Percentiles rank a stretch among this genome's conserved stretches.
These are phyloP conservation scores for Circaetus cinerascens DNA, from an alignment of 2,113 vertebrate species.

Conservation along the genomic window DNA sequence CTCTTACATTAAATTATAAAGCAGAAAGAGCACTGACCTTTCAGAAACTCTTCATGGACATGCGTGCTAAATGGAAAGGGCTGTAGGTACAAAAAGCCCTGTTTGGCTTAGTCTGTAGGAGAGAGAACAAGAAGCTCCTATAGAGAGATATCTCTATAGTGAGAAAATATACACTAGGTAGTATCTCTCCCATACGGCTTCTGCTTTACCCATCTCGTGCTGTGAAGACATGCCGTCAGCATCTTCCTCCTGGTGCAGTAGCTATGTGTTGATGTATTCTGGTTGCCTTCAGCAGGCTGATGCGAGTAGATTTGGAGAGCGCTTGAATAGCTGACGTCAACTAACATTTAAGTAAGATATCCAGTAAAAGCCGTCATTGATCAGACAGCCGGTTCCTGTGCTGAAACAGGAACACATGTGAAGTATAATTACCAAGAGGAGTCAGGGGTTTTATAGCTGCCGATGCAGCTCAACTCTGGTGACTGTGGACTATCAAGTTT, in stretches of 20 bases:
- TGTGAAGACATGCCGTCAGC: not conserved
- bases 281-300: not conserved
- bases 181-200: not conserved
- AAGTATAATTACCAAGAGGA: not conserved
- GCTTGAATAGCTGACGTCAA: fast-evolving
- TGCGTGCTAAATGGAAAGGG: not conserved
- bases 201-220: fast-evolving
- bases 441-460: not conserved
- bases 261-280: not conserved
- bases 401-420: not conserved
- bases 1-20: not conserved
- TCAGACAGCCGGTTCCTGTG: not conserved
- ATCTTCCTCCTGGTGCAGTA: not conserved
- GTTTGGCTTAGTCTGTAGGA: not conserved
- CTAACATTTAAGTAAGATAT: not conserved
- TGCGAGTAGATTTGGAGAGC: not conserved
- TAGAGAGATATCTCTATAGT: not conserved
- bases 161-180: fast-evolving
- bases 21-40: not conserved
- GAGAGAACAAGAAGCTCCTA: not conserved
- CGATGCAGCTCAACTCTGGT: not conserved
- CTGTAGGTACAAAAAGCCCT: not conserved
- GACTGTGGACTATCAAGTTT: not conserved
- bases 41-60: not conserved
- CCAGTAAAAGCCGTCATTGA: not conserved